Percentiles rank a stretch among this genome's conserved stretches.
These are phyloP conservation scores for Xylocopa sonorina DNA, from an alignment of 1,140 invertebrate species.

Conservation along the genomic window DNA sequence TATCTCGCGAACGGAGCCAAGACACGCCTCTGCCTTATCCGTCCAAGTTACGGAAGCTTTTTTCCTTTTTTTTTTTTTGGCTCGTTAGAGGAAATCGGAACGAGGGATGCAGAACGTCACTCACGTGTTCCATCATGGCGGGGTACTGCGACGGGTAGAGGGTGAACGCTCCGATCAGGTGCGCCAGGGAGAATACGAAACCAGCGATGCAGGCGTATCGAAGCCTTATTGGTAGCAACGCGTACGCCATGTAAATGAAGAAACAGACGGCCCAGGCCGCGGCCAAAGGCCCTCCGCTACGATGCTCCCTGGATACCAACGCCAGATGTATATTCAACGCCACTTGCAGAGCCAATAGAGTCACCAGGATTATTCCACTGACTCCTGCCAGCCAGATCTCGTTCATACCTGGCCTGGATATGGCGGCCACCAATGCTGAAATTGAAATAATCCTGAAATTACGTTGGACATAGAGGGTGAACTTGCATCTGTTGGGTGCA, in stretches of 20 bases:
- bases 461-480: too few species aligned
- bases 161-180: slow-evolving; percentile 82
- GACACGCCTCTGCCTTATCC: too few species aligned
- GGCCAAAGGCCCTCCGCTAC: slow-evolving; percentile 78
- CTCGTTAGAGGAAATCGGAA: too few species aligned
- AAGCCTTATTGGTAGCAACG: slow-evolving; percentile 91
- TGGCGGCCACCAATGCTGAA: slow-evolving; percentile 87
- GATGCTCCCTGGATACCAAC: slow-evolving; percentile 56
- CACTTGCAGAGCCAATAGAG: slow-evolving; percentile 87
- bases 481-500: too few species aligned
- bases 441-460: slow-evolving; percentile 53
- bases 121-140: slow-evolving; percentile 75
- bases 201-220: slow-evolving; percentile 90
- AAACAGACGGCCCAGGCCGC: slow-evolving; percentile 88
- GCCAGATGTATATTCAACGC: slow-evolving; percentile 81
- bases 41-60: too few species aligned
- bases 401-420: slow-evolving; percentile 92
- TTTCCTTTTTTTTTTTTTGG: too few species aligned
- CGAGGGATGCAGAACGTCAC: slow-evolving; percentile 40
- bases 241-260: slow-evolving; percentile 94
- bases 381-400: slow-evolving; percentile 92
- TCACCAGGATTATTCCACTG: slow-evolving; percentile 89
- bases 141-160: slow-evolving; percentile 75
- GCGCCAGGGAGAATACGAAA: slow-evolving; percentile 85
- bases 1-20: too few species aligned